These are phyloP conservation scores for Drosophila rufa DNA, from an alignment of 1,140 invertebrate genomes.

Conservation along the genomic window DNA sequence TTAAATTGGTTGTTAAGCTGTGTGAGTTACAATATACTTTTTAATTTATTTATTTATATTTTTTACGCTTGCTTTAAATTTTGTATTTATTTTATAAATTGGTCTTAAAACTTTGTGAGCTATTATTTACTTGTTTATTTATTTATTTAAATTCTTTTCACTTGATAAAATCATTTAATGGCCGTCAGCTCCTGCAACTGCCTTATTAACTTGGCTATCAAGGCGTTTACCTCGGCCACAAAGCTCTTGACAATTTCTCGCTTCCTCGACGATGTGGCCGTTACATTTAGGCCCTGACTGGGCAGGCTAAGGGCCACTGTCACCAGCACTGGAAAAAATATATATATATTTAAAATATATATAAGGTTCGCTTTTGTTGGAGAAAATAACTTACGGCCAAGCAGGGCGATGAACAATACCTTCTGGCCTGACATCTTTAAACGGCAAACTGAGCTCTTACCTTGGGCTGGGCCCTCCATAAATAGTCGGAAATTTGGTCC, in stretches of 20 bases:
- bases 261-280: slow-evolving; percentile 2
- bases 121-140: too few relatives aligned
- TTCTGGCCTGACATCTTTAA: slow-evolving; percentile 15
- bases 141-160: too few relatives aligned
- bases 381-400: slow-evolving; percentile 19
- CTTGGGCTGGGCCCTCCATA: not conserved
- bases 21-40: slow-evolving; percentile 1
- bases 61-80: too few relatives aligned
- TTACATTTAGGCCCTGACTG: not conserved
- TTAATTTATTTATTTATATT: too few relatives aligned
- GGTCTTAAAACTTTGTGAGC: too few relatives aligned
- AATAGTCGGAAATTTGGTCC: slow-evolving; percentile 34
- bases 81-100: not conserved
- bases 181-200: slow-evolving; percentile 30
- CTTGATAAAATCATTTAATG: not conserved
- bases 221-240: slow-evolving; percentile 38
- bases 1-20: slow-evolving; percentile 1
- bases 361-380: not conserved
- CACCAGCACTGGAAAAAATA: slow-evolving; percentile 13
- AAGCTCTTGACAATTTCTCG: slow-evolving; percentile 45
- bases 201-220: slow-evolving; percentile 47
- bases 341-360: not conserved
- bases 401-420: slow-evolving; percentile 18
- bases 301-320: slow-evolving; percentile 13
- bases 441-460: slow-evolving; percentile 13